Evolutionary conservation across 2,113 vertebrate species (phyloP).

Genomic region (Nansenia antarctica): DNA sequence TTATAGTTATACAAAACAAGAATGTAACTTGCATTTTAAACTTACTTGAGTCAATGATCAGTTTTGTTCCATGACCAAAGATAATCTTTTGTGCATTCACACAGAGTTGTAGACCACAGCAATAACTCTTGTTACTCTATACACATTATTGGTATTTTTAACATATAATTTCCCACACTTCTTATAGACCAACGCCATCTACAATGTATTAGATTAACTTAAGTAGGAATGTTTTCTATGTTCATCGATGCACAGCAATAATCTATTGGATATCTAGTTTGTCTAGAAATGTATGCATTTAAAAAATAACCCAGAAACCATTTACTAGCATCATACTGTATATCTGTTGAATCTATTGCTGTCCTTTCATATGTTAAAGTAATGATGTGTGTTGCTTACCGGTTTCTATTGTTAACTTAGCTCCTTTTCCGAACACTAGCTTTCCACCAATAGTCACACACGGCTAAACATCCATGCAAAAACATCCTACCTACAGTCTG

Average conservation of each 20-base stretch:
- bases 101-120: conserved; percentile 26
- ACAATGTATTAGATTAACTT: too few species aligned
- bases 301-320: too few species aligned
- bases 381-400: neutral
- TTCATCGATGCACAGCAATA: too few species aligned
- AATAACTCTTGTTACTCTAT: neutral
- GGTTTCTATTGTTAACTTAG: neutral
- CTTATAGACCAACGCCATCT: too few species aligned
- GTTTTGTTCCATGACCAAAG: conserved; percentile 28
- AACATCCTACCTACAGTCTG: neutral
- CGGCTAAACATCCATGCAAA: neutral
- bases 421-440: conserved; percentile 22
- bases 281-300: neutral
- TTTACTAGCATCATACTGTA: neutral
- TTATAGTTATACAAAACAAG: neutral
- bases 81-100: conserved; percentile 31
- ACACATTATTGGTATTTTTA: neutral
- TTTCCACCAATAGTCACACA: conserved; percentile 18
- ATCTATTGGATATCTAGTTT: neutral
- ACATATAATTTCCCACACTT: too few species aligned
- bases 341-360: neutral
- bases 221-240: too few species aligned
- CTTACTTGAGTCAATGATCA: conserved; percentile 41
- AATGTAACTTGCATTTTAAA: neutral
- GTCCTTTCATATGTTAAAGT: neutral